phyloP scores from a whole-genome alignment of 2,797 vertebrate species.

The Mormyrops boulengeri region DNA sequence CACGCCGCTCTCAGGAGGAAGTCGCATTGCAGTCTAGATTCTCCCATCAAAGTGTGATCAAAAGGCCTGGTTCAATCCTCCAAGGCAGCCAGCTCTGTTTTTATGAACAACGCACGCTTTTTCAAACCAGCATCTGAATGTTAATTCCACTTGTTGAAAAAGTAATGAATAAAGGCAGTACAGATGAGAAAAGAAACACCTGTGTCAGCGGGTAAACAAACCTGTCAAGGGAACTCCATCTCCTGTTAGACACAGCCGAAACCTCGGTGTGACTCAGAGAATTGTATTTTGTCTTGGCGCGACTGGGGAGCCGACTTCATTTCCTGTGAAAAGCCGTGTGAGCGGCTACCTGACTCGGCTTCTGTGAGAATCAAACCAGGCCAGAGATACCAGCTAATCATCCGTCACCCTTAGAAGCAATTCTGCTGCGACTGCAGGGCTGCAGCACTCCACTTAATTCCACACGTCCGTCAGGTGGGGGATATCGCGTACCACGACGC shows the following conservation, averaged over 20 bases:
- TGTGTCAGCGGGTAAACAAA: slow-evolving; percentile 38
- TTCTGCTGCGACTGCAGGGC: slow-evolving; percentile 86
- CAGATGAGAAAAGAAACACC: slow-evolving; percentile 38
- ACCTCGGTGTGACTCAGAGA: slow-evolving; percentile 68
- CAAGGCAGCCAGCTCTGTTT: neutral
- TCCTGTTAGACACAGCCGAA: slow-evolving; percentile 73
- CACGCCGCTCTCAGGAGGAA: neutral
- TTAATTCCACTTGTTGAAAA: slow-evolving; percentile 15
- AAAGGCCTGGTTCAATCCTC: neutral
- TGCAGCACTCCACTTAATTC: slow-evolving; percentile 85
- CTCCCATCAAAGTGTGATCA: slow-evolving; percentile 1
- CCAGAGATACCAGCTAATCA: slow-evolving; percentile 96
- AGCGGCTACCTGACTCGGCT: slow-evolving; percentile 94
- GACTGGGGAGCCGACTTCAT: slow-evolving; percentile 71
- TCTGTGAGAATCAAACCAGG: slow-evolving; percentile 90
- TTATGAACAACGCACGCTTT: neutral
- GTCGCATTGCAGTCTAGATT: neutral
- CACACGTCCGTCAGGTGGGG: slow-evolving; percentile 80
- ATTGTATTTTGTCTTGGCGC: slow-evolving; percentile 74
- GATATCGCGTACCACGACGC: slow-evolving; percentile 86
- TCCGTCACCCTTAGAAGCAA: slow-evolving; percentile 97
- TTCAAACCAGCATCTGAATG: neutral
- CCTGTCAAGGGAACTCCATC: slow-evolving; percentile 46
- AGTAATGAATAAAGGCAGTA: slow-evolving; percentile 12
- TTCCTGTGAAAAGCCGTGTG: slow-evolving; percentile 58